Percentiles rank a stretch among this genome's conserved stretches.
Conservation (phyloP, 2,888 invertebrate genomes). For the Seladonia tumulorum region DNA sequence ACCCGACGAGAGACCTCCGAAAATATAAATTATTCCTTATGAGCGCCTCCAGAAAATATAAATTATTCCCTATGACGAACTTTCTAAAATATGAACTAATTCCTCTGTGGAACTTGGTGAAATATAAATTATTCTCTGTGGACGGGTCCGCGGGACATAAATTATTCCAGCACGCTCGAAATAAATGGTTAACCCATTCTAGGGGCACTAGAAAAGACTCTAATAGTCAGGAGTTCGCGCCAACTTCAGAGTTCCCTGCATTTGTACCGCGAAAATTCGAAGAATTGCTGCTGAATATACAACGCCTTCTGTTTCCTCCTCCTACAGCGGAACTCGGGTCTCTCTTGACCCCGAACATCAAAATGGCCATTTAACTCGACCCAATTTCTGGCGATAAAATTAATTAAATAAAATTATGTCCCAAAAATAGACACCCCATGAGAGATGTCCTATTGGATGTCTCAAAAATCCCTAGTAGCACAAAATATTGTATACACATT, state of each 20-base stretch:
- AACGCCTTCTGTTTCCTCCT: not conserved
- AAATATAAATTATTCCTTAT: not conserved
- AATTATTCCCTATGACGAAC: slow-evolving; percentile 9
- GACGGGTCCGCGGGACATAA: not conserved
- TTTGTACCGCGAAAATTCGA: not conserved
- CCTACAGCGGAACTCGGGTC: too few relatives aligned
- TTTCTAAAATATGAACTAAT: not conserved
- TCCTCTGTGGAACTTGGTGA: not conserved
- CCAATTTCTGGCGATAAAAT: not conserved
- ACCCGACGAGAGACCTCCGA: not conserved
- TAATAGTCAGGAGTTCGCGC: not conserved
- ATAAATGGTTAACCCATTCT: not conserved
- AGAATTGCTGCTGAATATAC: not conserved
- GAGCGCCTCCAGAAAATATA: not conserved
- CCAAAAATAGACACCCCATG: too few relatives aligned
- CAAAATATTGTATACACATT: too few relatives aligned
- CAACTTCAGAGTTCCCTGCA: not conserved
- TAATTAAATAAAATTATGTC: too few relatives aligned
- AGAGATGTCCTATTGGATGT: too few relatives aligned
- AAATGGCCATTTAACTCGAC: not conserved
- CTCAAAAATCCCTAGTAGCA: too few relatives aligned
- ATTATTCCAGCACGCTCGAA: not conserved
- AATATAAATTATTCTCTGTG: not conserved
- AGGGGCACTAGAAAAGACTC: not conserved
- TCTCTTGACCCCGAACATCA: not conserved